Evolutionary conservation across 64 coral and sea anemone species (phyloP).

Genomic region (Cladopsammia gracilis): DNA sequence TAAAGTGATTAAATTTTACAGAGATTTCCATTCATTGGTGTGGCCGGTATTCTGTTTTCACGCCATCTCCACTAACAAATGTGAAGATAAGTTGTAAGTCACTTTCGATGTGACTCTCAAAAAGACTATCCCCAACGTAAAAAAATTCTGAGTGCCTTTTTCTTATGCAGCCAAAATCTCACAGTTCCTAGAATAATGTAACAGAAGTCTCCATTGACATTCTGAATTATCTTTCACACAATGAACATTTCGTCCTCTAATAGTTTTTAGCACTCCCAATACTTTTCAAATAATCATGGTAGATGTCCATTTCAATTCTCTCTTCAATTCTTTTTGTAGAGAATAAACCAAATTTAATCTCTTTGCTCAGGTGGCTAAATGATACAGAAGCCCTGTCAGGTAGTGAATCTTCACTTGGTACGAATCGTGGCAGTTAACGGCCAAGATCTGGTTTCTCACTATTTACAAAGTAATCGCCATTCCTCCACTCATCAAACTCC

Average conservation of each 20-base stretch:
- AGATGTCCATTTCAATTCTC: constrained; percentile 36
- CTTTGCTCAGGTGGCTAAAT: constrained; percentile 14
- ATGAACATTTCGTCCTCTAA: constrained; percentile 19
- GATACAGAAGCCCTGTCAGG: constrained; percentile 43
- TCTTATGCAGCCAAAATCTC: constrained; percentile 54
- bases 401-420: too few relatives aligned
- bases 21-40: not conserved
- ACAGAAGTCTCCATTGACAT: constrained; percentile 27
- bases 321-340: constrained; percentile 29
- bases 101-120: constrained; percentile 25
- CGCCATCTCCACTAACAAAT: constrained; percentile 71
- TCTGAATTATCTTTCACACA: constrained; percentile 8
- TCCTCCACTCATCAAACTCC: too few relatives aligned
- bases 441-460: too few relatives aligned
- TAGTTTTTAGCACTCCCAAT: constrained; percentile 42
- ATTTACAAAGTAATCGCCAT: too few relatives aligned
- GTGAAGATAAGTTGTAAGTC: constrained; percentile 16
- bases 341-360: constrained; percentile 24
- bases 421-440: too few relatives aligned
- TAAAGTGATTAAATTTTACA: too few relatives aligned
- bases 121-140: constrained; percentile 46
- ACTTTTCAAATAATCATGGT: not conserved
- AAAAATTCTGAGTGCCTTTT: constrained; percentile 36
- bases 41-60: not conserved
- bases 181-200: constrained; percentile 54